Base-by-base conservation (phyloP, 1,140 invertebrate genomes). In the Ceratosolen fusciceps region DNA sequence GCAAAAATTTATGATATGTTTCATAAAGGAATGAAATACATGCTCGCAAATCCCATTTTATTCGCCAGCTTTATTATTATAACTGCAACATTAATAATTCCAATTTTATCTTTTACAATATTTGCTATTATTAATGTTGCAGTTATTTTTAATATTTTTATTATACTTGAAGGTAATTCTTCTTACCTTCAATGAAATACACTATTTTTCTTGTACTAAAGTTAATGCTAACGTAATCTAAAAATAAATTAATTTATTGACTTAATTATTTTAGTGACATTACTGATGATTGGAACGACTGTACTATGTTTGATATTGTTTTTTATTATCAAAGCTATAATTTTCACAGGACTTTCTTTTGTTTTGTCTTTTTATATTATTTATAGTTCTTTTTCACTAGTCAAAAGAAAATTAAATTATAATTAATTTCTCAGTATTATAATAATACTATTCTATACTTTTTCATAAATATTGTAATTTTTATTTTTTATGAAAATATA, bases 121-220 rank as follows among this genome's bases (percentile, higher is more conserved):
- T 80, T 83, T 77, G 79, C 83, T 29, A 39, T 80, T 75, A 68
- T 82, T 12, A 82, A 83, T 76, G 74, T 62, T 31, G 70, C 58
- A 56, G 79, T 86, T 62, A 77, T 78, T 58, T 83, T 86, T 76
- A 60, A 77, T 65, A 58, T 82, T 34, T 86, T 86, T 75, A 79
- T 84, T 24, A 82, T 84, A 37, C 67, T 86, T 68, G 83, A 85
- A 85, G 84, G 85, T 86, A 81, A 82, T 76, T 76, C 54, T 14
- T 14, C 16, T 37, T n/a, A n/a, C 60, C 7, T 37, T n/a, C n/a
- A 58, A 31, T 72, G 26, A 16, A 24, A 65, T 47, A 39, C 24
- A 54, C 43, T 29, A 43, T 26, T 52, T 54, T 1, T 65, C 7
- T 29, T 47, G 34, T 70, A n/a, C n/a, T n/a, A n/a, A n/a, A n/a